A percentile compares a stretch with the other conserved stretches of the same genome.
These are phyloP conservation scores for Gopherus flavomarginatus DNA, from an alignment of 2,113 vertebrate genomes.

Conservation along the genomic window DNA sequence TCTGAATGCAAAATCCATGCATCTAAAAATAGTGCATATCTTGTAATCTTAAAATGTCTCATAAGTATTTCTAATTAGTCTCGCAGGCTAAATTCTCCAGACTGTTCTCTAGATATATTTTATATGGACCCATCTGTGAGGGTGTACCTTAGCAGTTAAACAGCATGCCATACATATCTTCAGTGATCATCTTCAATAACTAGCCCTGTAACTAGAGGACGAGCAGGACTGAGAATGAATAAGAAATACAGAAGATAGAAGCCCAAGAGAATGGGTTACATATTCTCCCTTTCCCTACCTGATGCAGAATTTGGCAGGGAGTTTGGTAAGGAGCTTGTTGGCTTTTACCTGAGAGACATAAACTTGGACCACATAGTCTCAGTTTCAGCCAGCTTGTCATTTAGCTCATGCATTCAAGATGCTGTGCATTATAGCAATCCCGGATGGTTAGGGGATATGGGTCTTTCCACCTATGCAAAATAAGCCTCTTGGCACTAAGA, in stretches of 20 bases:
- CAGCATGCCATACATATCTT: background rate
- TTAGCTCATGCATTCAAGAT: constrained; percentile 64
- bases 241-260: constrained; percentile 6
- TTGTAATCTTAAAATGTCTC: background rate
- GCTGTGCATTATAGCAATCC: constrained; percentile 57
- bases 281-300: constrained; percentile 36
- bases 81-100: background rate
- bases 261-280: constrained; percentile 14
- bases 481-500: constrained; percentile 50
- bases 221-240: background rate
- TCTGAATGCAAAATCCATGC: background rate
- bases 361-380: constrained; percentile 64
- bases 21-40: background rate
- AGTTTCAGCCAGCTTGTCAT: constrained; percentile 71
- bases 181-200: background rate
- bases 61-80: background rate
- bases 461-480: constrained; percentile 62
- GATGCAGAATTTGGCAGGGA: constrained; percentile 57
- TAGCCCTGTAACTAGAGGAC: background rate
- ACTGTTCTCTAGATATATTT: background rate
- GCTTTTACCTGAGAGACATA: constrained; percentile 61
- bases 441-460: constrained; percentile 57
- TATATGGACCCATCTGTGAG: background rate
- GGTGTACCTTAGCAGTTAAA: background rate
- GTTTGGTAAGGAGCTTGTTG: constrained; percentile 48